Evolutionary conservation across 64 coral and sea anemone species (phyloP), one percentile per base, ranked within the genome.

Genomic region (Dendrophyllia cribrosa): DNA sequence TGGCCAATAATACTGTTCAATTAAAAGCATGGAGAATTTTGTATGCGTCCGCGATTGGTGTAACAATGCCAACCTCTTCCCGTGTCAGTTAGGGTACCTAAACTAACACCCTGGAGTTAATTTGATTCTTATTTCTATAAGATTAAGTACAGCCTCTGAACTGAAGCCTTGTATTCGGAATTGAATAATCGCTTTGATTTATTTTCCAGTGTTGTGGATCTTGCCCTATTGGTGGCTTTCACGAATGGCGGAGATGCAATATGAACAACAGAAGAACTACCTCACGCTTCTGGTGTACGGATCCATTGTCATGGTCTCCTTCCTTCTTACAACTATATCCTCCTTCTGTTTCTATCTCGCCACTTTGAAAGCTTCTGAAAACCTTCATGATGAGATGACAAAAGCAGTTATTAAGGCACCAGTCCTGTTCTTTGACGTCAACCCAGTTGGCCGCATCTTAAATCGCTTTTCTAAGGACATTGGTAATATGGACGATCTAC

Each of bases 391-490:
- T 43, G 71, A 24, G 52, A 88, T 93, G 86, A 59, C 87, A 4
- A 77, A 22, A 1, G 66, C 92, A 19, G 76, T 93, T 24, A 14
- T 93, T 4, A 88, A 74, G 17, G 83, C 86, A 20, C 86, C 92
- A 4, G 78, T 93, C 11, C 10, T 88, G 6, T 93, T 93, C 65
- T 93, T 93, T 69, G 91, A 93, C 50, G 87, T 72, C 12, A 93
- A 88, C 45, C 85, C 92, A 8, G 56, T 59, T 14, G 91, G 91
- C 20, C 62, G 91, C 58, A 93, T 93, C 17, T 70, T 93, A n/a
- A 93, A 93, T 75, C 91, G 91, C 9, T 93, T 94, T 66, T 89
- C 92, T 0, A 94, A 94, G 51, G 92, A 94, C 51, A 83, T 94
- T 23, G 87, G 87, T 43, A 73, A 26, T 20, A 74, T 89, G 78